Conservation (phyloP, 2,888 invertebrate genomes). For the Synanthedon vespiformis region DNA sequence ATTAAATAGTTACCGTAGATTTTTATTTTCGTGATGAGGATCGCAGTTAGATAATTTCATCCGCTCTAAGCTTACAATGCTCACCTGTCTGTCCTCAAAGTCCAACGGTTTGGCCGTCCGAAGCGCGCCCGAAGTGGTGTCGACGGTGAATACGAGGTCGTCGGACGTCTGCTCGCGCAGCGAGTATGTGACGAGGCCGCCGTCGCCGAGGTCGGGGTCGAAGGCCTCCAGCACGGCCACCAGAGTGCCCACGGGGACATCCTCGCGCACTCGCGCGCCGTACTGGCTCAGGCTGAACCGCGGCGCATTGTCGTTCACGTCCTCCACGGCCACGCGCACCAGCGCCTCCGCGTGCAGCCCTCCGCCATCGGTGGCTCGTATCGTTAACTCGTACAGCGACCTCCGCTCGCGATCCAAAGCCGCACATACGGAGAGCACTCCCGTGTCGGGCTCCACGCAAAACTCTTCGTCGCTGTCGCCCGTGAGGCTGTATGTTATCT, state of each 20-base stretch:
- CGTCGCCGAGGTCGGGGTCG: slow-evolving; percentile 88
- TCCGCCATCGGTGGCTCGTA: slow-evolving; percentile 84
- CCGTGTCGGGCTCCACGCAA: slow-evolving; percentile 79
- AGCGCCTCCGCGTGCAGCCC: slow-evolving; percentile 84
- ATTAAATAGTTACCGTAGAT: too few species aligned
- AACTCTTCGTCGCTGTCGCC: slow-evolving; percentile 87
- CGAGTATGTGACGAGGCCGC: slow-evolving; percentile 85
- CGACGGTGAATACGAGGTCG: slow-evolving; percentile 83
- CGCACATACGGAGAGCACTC: slow-evolving; percentile 81
- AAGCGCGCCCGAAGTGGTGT: slow-evolving; percentile 86
- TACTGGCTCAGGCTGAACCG: slow-evolving; percentile 82
- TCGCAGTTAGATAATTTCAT: too few species aligned
- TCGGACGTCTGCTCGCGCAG: slow-evolving; percentile 76
- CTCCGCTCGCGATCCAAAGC: slow-evolving; percentile 88
- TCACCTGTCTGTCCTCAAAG: slow-evolving; percentile 86
- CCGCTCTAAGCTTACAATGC: too few species aligned
- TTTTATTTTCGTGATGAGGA: too few species aligned
- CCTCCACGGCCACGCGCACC: slow-evolving; percentile 85
- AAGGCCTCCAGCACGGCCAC: slow-evolving; percentile 84
- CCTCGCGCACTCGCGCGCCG: slow-evolving; percentile 87
- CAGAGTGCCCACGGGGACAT: slow-evolving; percentile 88
- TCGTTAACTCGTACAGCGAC: slow-evolving; percentile 81
- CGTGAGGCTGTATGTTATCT: slow-evolving; percentile 77
- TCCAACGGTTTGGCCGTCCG: slow-evolving; percentile 83
- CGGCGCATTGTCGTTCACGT: slow-evolving; percentile 92